Evolutionary conservation across 2,888 invertebrate genomes (phyloP).

Genomic region (Endomychus coccineus): DNA sequence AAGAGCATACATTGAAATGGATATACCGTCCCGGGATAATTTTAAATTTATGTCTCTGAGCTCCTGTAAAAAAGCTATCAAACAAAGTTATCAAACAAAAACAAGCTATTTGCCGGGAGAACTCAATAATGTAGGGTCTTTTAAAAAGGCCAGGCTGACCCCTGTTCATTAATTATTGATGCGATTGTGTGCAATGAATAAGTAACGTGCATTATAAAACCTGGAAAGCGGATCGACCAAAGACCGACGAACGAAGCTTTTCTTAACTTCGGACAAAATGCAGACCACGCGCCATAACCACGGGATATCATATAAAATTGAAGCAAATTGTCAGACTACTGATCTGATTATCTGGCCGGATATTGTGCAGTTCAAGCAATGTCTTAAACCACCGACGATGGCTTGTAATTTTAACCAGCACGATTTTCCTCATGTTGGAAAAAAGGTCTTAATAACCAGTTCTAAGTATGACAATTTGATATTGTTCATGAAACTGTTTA

Average conservation of each 20-base stretch:
- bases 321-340: constrained; percentile 40
- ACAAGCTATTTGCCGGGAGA: constrained; percentile 43
- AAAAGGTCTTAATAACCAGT: too few species aligned
- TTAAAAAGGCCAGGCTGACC: constrained; percentile 41
- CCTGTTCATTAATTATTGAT: constrained; percentile 44
- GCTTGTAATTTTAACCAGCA: constrained; percentile 2
- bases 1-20: neutral
- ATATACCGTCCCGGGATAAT: constrained; percentile 30
- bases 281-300: constrained; percentile 38
- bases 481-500: too few species aligned
- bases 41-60: constrained; percentile 42
- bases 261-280: constrained; percentile 24
- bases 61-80: constrained; percentile 43
- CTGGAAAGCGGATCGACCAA: constrained; percentile 29
- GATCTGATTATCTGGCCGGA: constrained; percentile 40
- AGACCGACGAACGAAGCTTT: constrained; percentile 6
- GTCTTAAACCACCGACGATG: constrained; percentile 11
- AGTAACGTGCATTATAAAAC: constrained; percentile 44
- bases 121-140: constrained; percentile 44
- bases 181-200: constrained; percentile 46
- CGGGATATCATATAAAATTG: constrained; percentile 42
- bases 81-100: constrained; percentile 46
- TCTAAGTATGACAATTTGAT: too few species aligned
- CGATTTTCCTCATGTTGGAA: constrained; percentile 11
- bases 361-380: constrained; percentile 22